Percentiles rank a stretch among this genome's conserved stretches.
phyloP scores from a whole-genome alignment of 1,140 invertebrate genomes.

The Drosophila carrolli region DNA sequence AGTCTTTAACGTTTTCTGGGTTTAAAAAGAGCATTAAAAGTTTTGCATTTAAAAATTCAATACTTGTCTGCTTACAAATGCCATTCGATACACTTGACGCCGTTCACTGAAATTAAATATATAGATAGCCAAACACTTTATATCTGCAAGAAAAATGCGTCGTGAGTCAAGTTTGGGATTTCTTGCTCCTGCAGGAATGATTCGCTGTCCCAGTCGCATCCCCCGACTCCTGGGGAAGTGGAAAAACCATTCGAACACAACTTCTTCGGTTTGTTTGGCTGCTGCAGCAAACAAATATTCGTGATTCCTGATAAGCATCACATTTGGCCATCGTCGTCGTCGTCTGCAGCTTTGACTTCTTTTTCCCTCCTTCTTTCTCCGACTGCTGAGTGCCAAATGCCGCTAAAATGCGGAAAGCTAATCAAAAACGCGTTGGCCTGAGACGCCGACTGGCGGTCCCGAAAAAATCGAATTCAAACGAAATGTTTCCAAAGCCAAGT shows the following conservation, averaged over 20 bases:
- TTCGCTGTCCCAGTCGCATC: slow-evolving; percentile 27
- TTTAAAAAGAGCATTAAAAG: slow-evolving; percentile 12
- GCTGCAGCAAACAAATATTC: slow-evolving; percentile 79
- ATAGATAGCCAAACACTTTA: slow-evolving; percentile 43
- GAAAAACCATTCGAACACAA: slow-evolving; percentile 67
- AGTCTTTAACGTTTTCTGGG: too few relatives aligned
- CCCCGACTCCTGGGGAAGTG: slow-evolving; percentile 25
- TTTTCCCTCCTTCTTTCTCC: slow-evolving; percentile 16
- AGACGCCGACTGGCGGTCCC: slow-evolving; percentile 38
- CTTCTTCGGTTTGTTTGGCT: slow-evolving; percentile 73
- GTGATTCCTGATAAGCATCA: slow-evolving; percentile 84
- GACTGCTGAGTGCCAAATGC: slow-evolving; percentile 64
- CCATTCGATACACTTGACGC: slow-evolving; percentile 80
- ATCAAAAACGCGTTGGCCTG: slow-evolving; percentile 82
- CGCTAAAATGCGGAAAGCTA: slow-evolving; percentile 83
- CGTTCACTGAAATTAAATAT: slow-evolving; percentile 64
- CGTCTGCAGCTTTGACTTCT: slow-evolving; percentile 49
- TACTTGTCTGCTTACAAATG: not conserved
- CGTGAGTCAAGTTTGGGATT: slow-evolving; percentile 81
- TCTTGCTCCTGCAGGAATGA: slow-evolving; percentile 55
- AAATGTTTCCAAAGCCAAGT: slow-evolving; percentile 83
- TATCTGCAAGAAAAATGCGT: slow-evolving; percentile 68
- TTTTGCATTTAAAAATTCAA: not conserved
- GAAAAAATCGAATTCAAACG: slow-evolving; percentile 66
- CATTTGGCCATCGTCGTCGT: slow-evolving; percentile 49